phyloP scores from a whole-genome alignment of 2,113 vertebrate species.

The Otolemur garnettii region DNA sequence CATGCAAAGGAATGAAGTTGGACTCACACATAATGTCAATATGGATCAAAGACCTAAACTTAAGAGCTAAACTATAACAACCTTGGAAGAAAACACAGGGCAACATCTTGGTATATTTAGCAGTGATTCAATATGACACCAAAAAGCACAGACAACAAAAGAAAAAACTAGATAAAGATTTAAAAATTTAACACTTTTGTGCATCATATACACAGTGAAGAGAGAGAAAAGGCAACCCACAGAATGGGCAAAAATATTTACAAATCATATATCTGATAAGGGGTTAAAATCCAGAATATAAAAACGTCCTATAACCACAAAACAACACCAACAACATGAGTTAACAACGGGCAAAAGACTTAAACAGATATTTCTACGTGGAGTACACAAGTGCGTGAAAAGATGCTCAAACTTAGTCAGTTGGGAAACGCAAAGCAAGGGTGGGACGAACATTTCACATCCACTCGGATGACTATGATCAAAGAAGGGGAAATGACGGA shows the following conservation, averaged over 20 bases:
- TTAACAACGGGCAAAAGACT: constrained; percentile 1
- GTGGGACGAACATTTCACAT: background rate
- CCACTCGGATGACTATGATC: background rate
- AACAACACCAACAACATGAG: background rate
- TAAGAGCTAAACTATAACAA: constrained; percentile 17
- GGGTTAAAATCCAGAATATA: background rate
- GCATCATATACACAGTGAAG: background rate
- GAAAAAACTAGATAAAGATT: constrained; percentile 8
- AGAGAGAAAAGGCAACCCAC: background rate
- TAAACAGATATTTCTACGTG: background rate
- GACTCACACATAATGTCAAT: background rate
- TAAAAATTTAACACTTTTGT: background rate
- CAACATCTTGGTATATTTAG: background rate
- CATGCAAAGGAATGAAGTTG: background rate
- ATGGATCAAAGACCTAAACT: background rate
- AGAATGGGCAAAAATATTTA: background rate
- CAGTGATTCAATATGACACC: background rate
- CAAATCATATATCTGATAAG: background rate
- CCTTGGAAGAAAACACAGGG: background rate
- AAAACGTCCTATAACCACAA: background rate
- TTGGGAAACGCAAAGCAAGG: constrained; percentile 39
- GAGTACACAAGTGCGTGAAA: background rate
- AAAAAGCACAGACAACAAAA: background rate
- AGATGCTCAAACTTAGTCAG: background rate
- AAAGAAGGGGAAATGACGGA: background rate